A percentile compares a stretch with the other conserved stretches of the same genome.
Evolutionary conservation across 2,888 invertebrate genomes (phyloP).

Genomic region (Polietes domitor): DNA sequence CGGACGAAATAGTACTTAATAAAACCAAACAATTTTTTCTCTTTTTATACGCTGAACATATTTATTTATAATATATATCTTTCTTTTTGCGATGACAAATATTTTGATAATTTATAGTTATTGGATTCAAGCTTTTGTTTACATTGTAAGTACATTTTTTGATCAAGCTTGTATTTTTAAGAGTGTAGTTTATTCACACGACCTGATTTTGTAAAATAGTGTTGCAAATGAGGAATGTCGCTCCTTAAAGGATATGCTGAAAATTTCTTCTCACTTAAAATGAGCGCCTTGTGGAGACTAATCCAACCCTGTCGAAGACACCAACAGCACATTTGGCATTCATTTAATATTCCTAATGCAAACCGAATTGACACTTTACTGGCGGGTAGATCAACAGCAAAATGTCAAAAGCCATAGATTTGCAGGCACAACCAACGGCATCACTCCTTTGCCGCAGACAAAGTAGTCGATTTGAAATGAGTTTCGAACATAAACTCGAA

Average conservation of each 20-base stretch:
- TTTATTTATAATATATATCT: too few relatives aligned
- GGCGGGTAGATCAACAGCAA: slow-evolving; percentile 64
- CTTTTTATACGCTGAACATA: too few relatives aligned
- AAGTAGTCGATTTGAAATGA: slow-evolving; percentile 8
- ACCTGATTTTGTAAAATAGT: too few relatives aligned
- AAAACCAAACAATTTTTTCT: too few relatives aligned
- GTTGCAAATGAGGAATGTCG: too few relatives aligned
- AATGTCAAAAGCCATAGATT: slow-evolving; percentile 61
- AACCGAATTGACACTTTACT: slow-evolving; percentile 66
- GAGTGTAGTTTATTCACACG: too few relatives aligned
- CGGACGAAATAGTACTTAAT: too few relatives aligned
- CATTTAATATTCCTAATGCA: slow-evolving; percentile 67
- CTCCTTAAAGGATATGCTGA: not conserved
- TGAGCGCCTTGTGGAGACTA: not conserved
- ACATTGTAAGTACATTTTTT: too few relatives aligned
- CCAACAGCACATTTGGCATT: slow-evolving; percentile 33
- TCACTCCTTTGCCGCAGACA: slow-evolving; percentile 5
- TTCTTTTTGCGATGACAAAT: too few relatives aligned
- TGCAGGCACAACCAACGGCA: not conserved
- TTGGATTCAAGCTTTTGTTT: too few relatives aligned
- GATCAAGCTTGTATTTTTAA: too few relatives aligned
- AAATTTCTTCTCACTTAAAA: not conserved
- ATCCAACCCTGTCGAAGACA: not conserved
- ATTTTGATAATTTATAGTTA: too few relatives aligned
- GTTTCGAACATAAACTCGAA: slow-evolving; percentile 54